A percentile compares a stretch with the other conserved stretches of the same genome.
Evolutionary conservation across 1,140 invertebrate species (phyloP).

Genomic region (Limonius californicus): DNA sequence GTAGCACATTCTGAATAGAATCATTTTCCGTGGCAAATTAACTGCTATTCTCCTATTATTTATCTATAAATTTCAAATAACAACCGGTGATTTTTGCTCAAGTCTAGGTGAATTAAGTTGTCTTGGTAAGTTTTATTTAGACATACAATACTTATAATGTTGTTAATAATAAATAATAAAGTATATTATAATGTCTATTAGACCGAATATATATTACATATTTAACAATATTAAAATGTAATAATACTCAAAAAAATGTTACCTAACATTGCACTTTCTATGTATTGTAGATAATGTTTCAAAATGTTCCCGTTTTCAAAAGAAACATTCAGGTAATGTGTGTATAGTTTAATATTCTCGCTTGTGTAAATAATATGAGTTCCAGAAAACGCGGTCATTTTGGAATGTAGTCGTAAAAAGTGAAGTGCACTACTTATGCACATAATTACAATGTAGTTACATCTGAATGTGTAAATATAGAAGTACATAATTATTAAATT

Average conservation of each 20-base stretch:
- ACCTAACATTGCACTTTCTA: neutral
- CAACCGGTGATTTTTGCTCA: neutral
- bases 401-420: neutral
- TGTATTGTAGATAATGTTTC: slow-evolving; percentile 6
- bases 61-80: too few relatives aligned
- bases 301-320: slow-evolving; percentile 6
- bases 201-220: neutral
- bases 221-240: neutral
- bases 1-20: too few relatives aligned
- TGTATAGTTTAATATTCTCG: slow-evolving; percentile 10
- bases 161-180: neutral
- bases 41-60: too few relatives aligned
- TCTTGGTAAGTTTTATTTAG: neutral
- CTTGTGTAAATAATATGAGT: slow-evolving; percentile 18
- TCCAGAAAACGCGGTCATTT: neutral
- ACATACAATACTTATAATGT: neutral
- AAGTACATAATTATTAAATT: slow-evolving; percentile 19
- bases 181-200: neutral
- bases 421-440: slow-evolving; percentile 4
- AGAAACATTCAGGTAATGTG: neutral
- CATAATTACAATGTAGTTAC: slow-evolving; percentile 3
- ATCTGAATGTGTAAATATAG: slow-evolving; percentile 26
- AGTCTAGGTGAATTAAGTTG: neutral
- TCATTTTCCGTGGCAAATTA: too few relatives aligned
- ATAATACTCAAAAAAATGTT: neutral